Percentiles rank a stretch among this genome's conserved stretches.
Evolutionary conservation across 1,140 invertebrate genomes (phyloP).

Genomic region (Drosophila willistoni): DNA sequence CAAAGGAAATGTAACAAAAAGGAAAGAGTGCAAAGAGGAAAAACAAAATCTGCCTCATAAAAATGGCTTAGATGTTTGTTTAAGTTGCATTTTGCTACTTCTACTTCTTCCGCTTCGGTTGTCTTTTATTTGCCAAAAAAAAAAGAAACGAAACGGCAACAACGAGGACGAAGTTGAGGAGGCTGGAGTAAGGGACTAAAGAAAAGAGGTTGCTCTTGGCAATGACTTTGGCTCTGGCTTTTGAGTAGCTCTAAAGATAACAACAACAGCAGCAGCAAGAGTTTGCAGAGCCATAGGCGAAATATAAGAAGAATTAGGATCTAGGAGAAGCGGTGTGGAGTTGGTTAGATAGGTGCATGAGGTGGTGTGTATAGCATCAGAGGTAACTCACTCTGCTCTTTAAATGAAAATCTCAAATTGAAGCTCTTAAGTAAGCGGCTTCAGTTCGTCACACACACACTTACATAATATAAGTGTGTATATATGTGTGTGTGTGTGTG

Average conservation of each 20-base stretch:
- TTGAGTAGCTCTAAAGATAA: constrained; percentile 52
- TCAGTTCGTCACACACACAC: constrained; percentile 25
- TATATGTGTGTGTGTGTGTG: constrained; percentile 14
- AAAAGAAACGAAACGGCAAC: neutral
- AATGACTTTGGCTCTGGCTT: constrained; percentile 64
- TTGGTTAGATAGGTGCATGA: neutral
- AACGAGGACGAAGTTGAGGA: neutral
- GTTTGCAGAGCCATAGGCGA: neutral
- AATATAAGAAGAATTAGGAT: constrained; percentile 2
- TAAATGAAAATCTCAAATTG: constrained; percentile 50
- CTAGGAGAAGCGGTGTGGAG: neutral
- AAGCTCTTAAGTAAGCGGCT: constrained; percentile 50
- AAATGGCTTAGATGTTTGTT: constrained; percentile 71
- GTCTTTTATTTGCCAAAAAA: constrained; percentile 58
- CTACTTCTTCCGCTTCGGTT: constrained; percentile 19
- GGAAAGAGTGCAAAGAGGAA: constrained; percentile 31
- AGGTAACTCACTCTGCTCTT: constrained; percentile 15
- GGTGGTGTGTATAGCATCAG: neutral
- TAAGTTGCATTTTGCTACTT: constrained; percentile 47
- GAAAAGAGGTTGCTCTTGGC: constrained; percentile 64
- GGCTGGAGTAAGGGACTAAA: neutral
- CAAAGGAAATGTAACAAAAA: constrained; percentile 4
- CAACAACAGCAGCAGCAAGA: constrained; percentile 13
- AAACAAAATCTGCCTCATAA: constrained; percentile 64
- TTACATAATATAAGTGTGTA: constrained; percentile 7